Percentiles rank a stretch among this genome's conserved stretches.
phyloP scores from a whole-genome alignment of 1,140 invertebrate genomes.

The Atta cephalotes region DNA sequence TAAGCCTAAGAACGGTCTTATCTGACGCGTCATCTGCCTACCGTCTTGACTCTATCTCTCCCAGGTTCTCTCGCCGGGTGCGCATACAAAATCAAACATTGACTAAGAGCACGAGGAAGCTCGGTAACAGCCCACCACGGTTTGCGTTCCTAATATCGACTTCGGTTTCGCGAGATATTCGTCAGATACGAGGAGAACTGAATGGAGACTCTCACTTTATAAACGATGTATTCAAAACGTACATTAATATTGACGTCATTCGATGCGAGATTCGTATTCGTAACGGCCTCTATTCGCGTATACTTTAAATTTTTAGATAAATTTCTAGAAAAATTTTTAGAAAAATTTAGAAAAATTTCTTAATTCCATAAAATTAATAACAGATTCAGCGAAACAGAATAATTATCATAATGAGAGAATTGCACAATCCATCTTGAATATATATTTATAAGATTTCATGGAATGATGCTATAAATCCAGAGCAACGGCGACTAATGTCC shows the following conservation, averaged over 20 bases:
- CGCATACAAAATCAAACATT: constrained; percentile 53
- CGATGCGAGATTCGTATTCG: background rate
- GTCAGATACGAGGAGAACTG: constrained; percentile 49
- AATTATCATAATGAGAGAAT: constrained; percentile 8
- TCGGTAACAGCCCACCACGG: constrained; percentile 48
- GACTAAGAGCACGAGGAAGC: constrained; percentile 12
- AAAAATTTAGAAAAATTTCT: background rate
- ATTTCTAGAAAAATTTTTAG: background rate
- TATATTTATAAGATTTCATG: constrained; percentile 20
- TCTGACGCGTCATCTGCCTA: constrained; percentile 79
- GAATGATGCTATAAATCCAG: constrained; percentile 22
- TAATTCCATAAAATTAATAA: constrained; percentile 3
- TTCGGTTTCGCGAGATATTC: constrained; percentile 69
- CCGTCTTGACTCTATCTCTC: constrained; percentile 74
- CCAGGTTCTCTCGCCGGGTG: constrained; percentile 16
- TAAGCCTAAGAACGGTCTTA: constrained; percentile 79
- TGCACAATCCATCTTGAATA: background rate
- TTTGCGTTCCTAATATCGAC: constrained; percentile 71
- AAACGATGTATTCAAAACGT: constrained; percentile 42
- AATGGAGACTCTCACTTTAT: constrained; percentile 35
- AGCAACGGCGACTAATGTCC: constrained; percentile 13
- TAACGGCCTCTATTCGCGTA: background rate
- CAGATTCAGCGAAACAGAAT: background rate
- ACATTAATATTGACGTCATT: constrained; percentile 35
- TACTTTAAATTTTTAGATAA: background rate